Evolutionary conservation across 2,113 vertebrate species (phyloP).

Genomic region (Corythaeola cristata): DNA sequence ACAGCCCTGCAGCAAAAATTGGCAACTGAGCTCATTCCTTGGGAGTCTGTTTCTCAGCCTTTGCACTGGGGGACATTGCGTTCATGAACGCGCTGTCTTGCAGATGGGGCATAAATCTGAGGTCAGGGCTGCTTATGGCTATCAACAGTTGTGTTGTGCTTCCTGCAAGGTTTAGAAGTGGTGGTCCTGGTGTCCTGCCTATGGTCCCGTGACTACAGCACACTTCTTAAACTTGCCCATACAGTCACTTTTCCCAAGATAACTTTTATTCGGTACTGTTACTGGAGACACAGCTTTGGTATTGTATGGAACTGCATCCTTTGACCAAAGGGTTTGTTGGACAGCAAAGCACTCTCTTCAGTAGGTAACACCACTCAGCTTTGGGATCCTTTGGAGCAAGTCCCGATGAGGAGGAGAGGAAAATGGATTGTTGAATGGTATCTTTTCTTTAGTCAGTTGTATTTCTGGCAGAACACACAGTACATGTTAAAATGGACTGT

Average conservation of each 20-base stretch:
- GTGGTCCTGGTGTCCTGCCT: not conserved
- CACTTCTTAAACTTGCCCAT: not conserved
- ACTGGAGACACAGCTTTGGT: not conserved
- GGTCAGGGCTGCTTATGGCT: not conserved
- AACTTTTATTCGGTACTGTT: not conserved
- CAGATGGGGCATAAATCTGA: not conserved
- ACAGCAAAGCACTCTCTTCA: not conserved
- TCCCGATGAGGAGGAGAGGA: not conserved
- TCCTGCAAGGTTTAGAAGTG: not conserved
- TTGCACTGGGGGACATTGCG: not conserved
- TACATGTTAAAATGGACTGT: not conserved
- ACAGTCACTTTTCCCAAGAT: not conserved
- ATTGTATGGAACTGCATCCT: not conserved
- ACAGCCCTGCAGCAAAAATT: not conserved
- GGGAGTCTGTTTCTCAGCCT: not conserved
- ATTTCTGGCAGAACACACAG: not conserved
- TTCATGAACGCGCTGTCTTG: not conserved
- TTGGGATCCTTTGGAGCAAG: not conserved
- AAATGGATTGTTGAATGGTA: not conserved
- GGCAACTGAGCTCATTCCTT: not conserved
- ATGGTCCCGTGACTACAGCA: fast-evolving
- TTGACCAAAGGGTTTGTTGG: not conserved
- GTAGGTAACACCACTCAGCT: not conserved
- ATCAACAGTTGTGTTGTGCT: not conserved
- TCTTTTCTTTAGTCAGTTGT: not conserved